Evolutionary conservation across 2,113 vertebrate species (phyloP).

Genomic region (Odontesthes bonariensis): DNA sequence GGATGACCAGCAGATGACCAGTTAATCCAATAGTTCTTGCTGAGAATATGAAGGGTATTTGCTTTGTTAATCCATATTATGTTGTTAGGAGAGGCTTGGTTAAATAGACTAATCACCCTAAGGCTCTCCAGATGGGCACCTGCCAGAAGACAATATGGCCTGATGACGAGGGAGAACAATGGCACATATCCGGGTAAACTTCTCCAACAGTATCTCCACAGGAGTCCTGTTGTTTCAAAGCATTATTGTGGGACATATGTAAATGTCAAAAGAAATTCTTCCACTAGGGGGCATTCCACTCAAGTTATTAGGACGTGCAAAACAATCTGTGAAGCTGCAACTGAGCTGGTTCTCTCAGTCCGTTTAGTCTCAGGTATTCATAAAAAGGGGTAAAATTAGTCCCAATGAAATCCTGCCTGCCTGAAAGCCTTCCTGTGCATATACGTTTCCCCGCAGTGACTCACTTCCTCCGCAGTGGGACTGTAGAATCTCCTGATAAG

Average conservation of each 20-base stretch:
- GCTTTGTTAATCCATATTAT: constrained; percentile 64
- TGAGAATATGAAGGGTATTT: constrained; percentile 36
- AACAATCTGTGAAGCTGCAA: not conserved
- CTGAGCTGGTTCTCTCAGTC: not conserved
- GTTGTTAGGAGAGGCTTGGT: constrained; percentile 48
- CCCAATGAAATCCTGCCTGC: constrained; percentile 51
- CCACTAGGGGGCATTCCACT: constrained; percentile 67
- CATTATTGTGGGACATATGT: not conserved
- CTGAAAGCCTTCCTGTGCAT: constrained; percentile 43
- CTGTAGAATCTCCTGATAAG: constrained; percentile 49
- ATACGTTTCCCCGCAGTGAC: constrained; percentile 53
- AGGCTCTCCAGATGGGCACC: constrained; percentile 47
- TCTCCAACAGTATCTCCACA: not conserved
- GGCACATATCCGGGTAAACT: not conserved
- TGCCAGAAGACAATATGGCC: constrained; percentile 20
- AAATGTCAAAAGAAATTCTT: constrained; percentile 1
- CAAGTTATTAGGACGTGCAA: constrained; percentile 18
- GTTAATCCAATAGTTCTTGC: constrained; percentile 53
- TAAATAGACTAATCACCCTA: constrained; percentile 41
- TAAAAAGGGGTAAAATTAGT: constrained; percentile 45
- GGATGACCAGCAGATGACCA: constrained; percentile 36
- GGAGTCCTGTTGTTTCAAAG: not conserved
- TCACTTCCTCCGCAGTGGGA: constrained; percentile 51
- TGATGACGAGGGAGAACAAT: constrained; percentile 9
- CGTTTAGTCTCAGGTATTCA: constrained; percentile 42